Evolutionary conservation across 23 tunicate genomes (phyloP).

Genomic region (Styela clava): DNA sequence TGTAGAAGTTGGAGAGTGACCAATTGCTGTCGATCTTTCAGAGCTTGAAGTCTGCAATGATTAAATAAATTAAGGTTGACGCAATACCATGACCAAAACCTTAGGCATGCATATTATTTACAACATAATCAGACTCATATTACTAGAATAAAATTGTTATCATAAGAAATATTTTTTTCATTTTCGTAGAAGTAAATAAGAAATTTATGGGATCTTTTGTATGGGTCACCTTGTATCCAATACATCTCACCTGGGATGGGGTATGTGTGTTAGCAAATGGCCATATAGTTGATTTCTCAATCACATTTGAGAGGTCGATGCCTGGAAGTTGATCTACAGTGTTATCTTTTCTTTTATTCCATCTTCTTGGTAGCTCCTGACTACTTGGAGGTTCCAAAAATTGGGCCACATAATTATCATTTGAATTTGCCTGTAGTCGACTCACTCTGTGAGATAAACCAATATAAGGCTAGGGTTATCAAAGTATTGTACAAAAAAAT

Average conservation of each 20-base stretch:
- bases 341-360: constrained; percentile 12
- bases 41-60: constrained; percentile 3
- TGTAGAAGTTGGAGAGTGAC: not conserved
- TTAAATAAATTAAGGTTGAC: no score
- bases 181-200: no score
- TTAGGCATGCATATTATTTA: no score
- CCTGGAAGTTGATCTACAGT: constrained; percentile 31
- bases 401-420: constrained; percentile 34
- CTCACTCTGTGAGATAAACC: not conserved
- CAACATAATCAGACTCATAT: no score
- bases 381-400: constrained; percentile 61
- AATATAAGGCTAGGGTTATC: no score
- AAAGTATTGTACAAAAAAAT: no score
- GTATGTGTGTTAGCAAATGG: constrained; percentile 36
- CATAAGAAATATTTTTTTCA: no score
- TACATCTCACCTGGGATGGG: not conserved
- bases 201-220: no score
- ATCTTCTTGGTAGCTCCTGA: constrained; percentile 43
- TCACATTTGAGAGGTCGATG: constrained; percentile 26
- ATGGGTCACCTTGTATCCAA: no score
- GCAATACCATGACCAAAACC: no score
- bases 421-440: not conserved
- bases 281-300: constrained; percentile 13
- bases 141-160: no score
- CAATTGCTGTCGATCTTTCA: not conserved